A percentile compares a stretch with the other conserved stretches of the same genome.
Evolutionary conservation across 2,888 invertebrate species (phyloP).

Genomic region (Gastracanthus pulcherrimus): DNA sequence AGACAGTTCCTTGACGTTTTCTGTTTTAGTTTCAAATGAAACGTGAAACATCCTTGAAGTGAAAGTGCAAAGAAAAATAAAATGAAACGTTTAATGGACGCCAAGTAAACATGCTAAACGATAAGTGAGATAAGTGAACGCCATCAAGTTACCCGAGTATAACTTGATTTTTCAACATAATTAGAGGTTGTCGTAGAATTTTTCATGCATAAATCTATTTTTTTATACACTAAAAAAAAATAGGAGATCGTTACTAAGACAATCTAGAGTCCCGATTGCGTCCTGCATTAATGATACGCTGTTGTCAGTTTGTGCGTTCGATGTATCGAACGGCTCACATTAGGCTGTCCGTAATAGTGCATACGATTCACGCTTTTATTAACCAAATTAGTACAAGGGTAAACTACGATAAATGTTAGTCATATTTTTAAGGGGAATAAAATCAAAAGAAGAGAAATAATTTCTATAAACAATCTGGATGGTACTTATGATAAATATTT

Average conservation of each 20-base stretch:
- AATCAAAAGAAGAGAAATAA: neutral
- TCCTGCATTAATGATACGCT: slow-evolving; percentile 62
- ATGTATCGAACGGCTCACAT: slow-evolving; percentile 16
- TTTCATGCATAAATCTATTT: slow-evolving; percentile 54
- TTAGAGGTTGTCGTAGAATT: slow-evolving; percentile 41
- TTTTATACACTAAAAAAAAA: slow-evolving; percentile 60
- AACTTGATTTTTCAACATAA: slow-evolving; percentile 43
- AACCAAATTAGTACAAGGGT: slow-evolving; percentile 8
- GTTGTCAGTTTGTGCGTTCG: slow-evolving; percentile 14
- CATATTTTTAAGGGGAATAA: neutral
- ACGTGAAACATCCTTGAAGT: slow-evolving; percentile 35
- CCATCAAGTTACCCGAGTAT: slow-evolving; percentile 29
- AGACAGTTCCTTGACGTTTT: slow-evolving; percentile 46
- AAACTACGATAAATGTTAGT: neutral
- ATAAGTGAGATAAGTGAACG: slow-evolving; percentile 30
- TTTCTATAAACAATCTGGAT: no score
- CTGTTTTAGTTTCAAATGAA: slow-evolving; percentile 37
- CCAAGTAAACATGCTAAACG: slow-evolving; percentile 18
- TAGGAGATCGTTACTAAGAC: slow-evolving; percentile 67
- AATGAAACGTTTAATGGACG: slow-evolving; percentile 12
- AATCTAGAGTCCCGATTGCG: slow-evolving; percentile 71
- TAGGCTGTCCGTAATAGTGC: slow-evolving; percentile 35
- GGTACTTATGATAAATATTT: no score
- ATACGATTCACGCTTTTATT: slow-evolving; percentile 28
- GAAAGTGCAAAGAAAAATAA: slow-evolving; percentile 46